phyloP scores from a whole-genome alignment of 2,888 invertebrate species.

The Nineta flava region DNA sequence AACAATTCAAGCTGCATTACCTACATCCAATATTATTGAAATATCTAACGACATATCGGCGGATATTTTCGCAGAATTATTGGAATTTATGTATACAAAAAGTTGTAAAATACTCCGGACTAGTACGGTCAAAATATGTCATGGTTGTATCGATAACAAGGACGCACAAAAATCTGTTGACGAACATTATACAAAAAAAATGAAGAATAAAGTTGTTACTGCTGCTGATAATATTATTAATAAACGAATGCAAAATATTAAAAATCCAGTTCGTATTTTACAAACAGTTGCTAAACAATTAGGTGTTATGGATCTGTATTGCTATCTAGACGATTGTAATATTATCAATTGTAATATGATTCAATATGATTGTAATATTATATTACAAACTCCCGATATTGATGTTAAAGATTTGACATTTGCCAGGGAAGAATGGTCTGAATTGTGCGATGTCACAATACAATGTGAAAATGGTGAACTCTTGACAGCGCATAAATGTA shows the following conservation, averaged over 20 bases:
- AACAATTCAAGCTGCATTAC: slow-evolving; percentile 29
- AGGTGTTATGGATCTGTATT: slow-evolving; percentile 33
- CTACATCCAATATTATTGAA: slow-evolving; percentile 26
- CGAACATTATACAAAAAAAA: slow-evolving; percentile 27
- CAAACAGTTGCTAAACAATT: slow-evolving; percentile 38
- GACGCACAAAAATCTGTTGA: slow-evolving; percentile 31
- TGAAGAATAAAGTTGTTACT: too few relatives aligned
- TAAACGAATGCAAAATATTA: slow-evolving; percentile 16
- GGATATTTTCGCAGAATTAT: slow-evolving; percentile 53
- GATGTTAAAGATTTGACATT: slow-evolving; percentile 8
- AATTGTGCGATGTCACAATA: slow-evolving; percentile 25
- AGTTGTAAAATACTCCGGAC: slow-evolving; percentile 43
- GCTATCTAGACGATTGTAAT: slow-evolving; percentile 21
- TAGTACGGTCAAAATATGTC: slow-evolving; percentile 21
- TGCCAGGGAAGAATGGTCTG: slow-evolving; percentile 16
- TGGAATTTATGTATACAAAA: slow-evolving; percentile 54
- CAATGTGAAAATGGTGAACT: slow-evolving; percentile 22
- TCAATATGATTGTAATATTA: too few relatives aligned
- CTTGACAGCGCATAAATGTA: slow-evolving; percentile 60
- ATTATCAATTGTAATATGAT: too few relatives aligned
- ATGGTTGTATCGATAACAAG: slow-evolving; percentile 8
- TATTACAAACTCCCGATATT: too few relatives aligned
- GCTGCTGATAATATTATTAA: slow-evolving; percentile 17
- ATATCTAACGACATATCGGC: slow-evolving; percentile 40
- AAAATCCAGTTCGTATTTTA: slow-evolving; percentile 38